Conservation (phyloP, 2,888 invertebrate genomes). For the Diploptera punctata region DNA sequence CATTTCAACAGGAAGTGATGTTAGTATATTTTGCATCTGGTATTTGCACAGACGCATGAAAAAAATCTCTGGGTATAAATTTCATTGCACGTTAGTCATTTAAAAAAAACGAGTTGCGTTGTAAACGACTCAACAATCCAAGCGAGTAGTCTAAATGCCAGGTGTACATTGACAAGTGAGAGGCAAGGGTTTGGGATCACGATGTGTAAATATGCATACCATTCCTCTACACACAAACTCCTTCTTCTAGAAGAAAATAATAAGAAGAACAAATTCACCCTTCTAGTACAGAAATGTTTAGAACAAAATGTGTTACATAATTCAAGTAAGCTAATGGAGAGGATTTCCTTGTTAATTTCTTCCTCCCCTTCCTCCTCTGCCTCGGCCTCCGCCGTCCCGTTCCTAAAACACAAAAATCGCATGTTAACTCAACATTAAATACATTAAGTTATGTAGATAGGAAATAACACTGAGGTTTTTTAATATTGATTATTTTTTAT, state of each 20-base stretch:
- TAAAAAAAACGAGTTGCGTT: neutral
- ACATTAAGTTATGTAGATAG: neutral
- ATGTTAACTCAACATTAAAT: neutral
- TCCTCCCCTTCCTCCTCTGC: constrained; percentile 42
- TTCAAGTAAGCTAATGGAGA: constrained; percentile 37
- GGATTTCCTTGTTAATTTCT: constrained; percentile 39
- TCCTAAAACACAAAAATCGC: constrained; percentile 38
- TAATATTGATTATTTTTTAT: too few species aligned
- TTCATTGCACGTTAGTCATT: neutral
- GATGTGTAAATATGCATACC: constrained; percentile 34
- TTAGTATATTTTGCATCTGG: too few species aligned
- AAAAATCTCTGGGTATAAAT: neutral
- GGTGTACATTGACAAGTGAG: too few species aligned
- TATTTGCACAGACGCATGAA: neutral
- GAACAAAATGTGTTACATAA: constrained; percentile 37
- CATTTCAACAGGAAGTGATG: too few species aligned
- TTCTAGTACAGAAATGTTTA: constrained; percentile 39
- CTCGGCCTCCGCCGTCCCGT: constrained; percentile 41
- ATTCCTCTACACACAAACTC: constrained; percentile 39
- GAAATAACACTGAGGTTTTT: too few species aligned
- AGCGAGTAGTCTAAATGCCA: neutral
- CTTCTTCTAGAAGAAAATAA: constrained; percentile 34
- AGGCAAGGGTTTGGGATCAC: too few species aligned
- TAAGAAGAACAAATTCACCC: constrained; percentile 38
- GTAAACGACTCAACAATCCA: constrained; percentile 6